Percentiles rank a stretch among this genome's conserved stretches.
Evolutionary conservation across 2,888 invertebrate genomes (phyloP).

Genomic region (Euproctis similis): DNA sequence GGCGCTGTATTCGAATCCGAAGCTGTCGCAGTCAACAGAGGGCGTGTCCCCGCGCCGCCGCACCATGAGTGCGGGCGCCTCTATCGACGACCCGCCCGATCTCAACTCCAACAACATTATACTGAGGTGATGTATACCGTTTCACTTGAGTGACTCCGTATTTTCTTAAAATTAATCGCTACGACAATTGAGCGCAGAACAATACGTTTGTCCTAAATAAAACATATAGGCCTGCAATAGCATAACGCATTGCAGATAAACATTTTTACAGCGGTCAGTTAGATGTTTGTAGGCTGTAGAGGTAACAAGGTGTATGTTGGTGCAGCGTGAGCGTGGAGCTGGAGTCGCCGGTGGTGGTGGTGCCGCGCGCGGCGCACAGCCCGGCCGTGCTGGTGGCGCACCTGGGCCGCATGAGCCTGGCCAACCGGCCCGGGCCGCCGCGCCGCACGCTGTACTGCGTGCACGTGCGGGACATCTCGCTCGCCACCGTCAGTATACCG

Average conservation of each 20-base stretch:
- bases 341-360: constrained; percentile 93
- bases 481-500: constrained; percentile 78
- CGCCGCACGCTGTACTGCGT: constrained; percentile 73
- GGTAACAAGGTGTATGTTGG: too few species aligned
- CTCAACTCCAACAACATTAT: constrained; percentile 46
- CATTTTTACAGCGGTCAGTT: too few species aligned
- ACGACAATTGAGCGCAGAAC: too few species aligned
- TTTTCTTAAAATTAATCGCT: background rate
- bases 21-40: constrained; percentile 63
- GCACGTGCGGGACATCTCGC: constrained; percentile 89
- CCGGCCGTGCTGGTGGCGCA: constrained; percentile 92
- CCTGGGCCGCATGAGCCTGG: constrained; percentile 88
- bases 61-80: constrained; percentile 50
- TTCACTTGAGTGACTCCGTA: background rate
- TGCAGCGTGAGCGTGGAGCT: constrained; percentile 84
- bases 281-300: too few species aligned
- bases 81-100: constrained; percentile 66
- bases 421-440: constrained; percentile 58
- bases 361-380: constrained; percentile 87
- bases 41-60: constrained; percentile 62
- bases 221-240: too few species aligned
- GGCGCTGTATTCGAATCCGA: constrained; percentile 70
- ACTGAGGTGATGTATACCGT: constrained; percentile 35
- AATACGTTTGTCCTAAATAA: too few species aligned
- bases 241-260: too few species aligned